A percentile compares a stretch with the other conserved stretches of the same genome.
These are phyloP conservation scores for Rhysida immarginata DNA, from an alignment of 1,140 invertebrate species.

Conservation along the genomic window DNA sequence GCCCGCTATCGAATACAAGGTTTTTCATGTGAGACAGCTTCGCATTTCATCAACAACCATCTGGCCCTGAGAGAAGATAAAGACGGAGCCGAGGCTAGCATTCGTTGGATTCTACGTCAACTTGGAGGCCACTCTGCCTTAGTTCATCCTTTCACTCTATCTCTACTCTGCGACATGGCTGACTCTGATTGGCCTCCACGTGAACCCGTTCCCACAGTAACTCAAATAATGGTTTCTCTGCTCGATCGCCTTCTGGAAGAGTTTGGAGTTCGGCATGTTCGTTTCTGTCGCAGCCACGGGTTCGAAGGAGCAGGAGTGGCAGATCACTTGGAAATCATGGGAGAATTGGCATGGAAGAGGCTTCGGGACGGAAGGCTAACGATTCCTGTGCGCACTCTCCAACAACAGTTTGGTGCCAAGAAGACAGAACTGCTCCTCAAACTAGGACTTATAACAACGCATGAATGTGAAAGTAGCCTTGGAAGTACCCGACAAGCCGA, in stretches of 20 bases:
- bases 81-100: not conserved
- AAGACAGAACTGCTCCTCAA: not conserved
- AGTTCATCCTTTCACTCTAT: not conserved
- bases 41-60: not conserved
- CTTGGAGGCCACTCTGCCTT: not conserved
- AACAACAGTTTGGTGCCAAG: not conserved
- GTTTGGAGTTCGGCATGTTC: not conserved
- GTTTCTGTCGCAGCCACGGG: not conserved
- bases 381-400: not conserved
- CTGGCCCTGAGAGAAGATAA: not conserved
- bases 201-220: not conserved
- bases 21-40: not conserved
- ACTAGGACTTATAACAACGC: not conserved
- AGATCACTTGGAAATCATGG: not conserved
- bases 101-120: not conserved
- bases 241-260: not conserved
- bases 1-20: not conserved
- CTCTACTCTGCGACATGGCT: not conserved
- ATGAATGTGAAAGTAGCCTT: not conserved
- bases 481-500: not conserved
- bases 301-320: not conserved
- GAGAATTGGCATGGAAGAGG: conserved; percentile 3
- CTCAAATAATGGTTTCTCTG: not conserved
- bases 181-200: not conserved
- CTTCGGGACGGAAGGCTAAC: not conserved